Evolutionary conservation across 2,888 invertebrate species (phyloP), one percentile per base, ranked within the genome.

Genomic region (Eulithis prunata): DNA sequence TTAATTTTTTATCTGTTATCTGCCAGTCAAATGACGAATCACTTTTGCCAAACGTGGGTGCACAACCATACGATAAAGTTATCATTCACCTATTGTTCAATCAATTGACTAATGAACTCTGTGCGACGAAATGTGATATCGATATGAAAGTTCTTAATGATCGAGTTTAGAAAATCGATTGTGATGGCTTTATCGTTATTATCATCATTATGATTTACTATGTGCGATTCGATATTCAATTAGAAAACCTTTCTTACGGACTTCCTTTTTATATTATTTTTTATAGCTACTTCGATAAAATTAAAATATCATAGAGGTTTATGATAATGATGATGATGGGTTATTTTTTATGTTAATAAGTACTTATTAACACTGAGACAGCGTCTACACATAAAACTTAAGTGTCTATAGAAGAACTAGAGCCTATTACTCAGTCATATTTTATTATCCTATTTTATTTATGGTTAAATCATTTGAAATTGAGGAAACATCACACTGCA

Each of bases 81-180:
- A 61, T 58, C 41, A 54, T 52, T 53, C 45, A 52, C n/a, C 84
- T 78, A 88, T 90, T 89, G 89, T 89, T 86, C 83, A 79, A 76
- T 74, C 74, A 58, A 76, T 49, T 49, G 80, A 76, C 81, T 88
- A 87, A 89, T 87, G 87, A 89, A 87, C 88, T 88, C 85, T 86
- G 85, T 57, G 58, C 78, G 68, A 75, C 78, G 72, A 71, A 79
- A 78, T 78, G 79, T 67, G 66, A 56, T 66, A 62, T 62, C 78
- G 76, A 78, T 78, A 82, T 81, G 88, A 88, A 89, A 89, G 88
- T 70, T 78, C 78, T 78, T 85, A 85, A 87, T 86, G 83, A 83
- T 80, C 80, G 78, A 46, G 54, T 82, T 84, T 83, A 79, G 78
- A 77, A 76, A 80, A 83, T 82, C 77, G 76, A 76, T 79, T 75